Evolutionary conservation across 2,797 vertebrate genomes (phyloP).

Genomic region (Threskiornis aethiopicus): DNA sequence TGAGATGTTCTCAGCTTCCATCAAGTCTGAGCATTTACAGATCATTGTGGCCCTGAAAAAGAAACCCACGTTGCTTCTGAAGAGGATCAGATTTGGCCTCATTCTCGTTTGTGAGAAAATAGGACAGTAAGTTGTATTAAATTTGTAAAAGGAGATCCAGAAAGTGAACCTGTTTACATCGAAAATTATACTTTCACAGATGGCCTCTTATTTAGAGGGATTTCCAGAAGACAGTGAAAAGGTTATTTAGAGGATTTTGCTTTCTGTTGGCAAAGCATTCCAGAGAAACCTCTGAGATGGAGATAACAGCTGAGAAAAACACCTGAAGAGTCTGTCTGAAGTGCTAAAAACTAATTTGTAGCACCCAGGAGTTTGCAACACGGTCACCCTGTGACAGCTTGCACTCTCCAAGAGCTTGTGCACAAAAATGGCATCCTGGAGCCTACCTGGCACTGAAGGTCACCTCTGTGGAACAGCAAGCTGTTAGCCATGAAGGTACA

Average conservation of each 20-base stretch:
- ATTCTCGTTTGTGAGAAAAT: not conserved
- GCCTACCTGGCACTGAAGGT: not conserved
- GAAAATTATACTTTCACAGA: not conserved
- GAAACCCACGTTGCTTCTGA: not conserved
- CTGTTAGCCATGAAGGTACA: not conserved
- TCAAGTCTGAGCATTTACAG: not conserved
- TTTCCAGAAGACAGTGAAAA: not conserved
- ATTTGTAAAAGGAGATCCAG: not conserved
- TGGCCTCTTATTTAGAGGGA: not conserved
- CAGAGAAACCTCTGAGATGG: not conserved
- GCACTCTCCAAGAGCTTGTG: not conserved
- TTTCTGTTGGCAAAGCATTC: not conserved
- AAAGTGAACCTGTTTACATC: not conserved
- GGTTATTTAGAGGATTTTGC: not conserved
- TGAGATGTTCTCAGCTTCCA: not conserved
- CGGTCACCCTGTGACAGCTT: conserved; percentile 9
- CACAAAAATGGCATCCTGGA: not conserved
- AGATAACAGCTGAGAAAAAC: not conserved
- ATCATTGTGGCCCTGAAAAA: not conserved
- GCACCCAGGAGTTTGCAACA: not conserved
- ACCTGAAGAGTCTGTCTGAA: not conserved
- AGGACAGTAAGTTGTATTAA: not conserved
- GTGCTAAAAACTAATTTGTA: conserved; percentile 41
- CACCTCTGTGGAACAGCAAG: not conserved
- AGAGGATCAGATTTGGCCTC: not conserved